Evolutionary conservation across 2,888 invertebrate genomes (phyloP).

Genomic region (Melanotus villosus): DNA sequence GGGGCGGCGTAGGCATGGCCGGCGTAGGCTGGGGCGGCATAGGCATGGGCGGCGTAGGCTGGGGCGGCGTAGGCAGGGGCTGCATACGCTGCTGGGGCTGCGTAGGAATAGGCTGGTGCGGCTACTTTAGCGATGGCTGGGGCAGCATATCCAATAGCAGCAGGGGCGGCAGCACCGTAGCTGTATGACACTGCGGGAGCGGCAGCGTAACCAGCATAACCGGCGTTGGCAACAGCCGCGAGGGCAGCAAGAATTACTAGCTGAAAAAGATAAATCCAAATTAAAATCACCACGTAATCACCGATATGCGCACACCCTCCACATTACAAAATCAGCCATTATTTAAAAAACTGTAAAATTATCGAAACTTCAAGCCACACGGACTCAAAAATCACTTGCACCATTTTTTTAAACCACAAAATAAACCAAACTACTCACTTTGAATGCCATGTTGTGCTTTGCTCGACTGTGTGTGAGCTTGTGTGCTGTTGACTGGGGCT

Average conservation of each 20-base stretch:
- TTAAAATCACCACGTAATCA: not conserved
- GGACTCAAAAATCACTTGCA: not conserved
- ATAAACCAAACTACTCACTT: constrained; percentile 44
- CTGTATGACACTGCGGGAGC: constrained; percentile 44
- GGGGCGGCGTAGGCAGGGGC: constrained; percentile 58
- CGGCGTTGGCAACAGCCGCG: constrained; percentile 49
- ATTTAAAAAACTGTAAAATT: too few species aligned
- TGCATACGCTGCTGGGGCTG: too few species aligned
- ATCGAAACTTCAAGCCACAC: too few species aligned
- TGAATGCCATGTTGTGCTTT: constrained; percentile 44
- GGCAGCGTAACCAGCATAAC: constrained; percentile 51
- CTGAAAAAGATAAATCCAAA: constrained; percentile 46
- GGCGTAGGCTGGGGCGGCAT: constrained; percentile 44
- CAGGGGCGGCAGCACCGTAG: constrained; percentile 42
- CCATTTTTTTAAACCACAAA: constrained; percentile 34
- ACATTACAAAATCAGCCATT: too few species aligned
- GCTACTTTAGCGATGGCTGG: constrained; percentile 43
- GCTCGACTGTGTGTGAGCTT: constrained; percentile 20
- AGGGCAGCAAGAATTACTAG: constrained; percentile 49
- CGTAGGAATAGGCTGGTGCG: constrained; percentile 44
- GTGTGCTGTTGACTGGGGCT: constrained; percentile 38
- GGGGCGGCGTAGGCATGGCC: constrained; percentile 39
- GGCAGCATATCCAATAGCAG: not conserved
- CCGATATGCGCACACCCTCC: not conserved
- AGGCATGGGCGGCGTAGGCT: constrained; percentile 49